These are phyloP conservation scores for Altica lythri DNA, from an alignment of 2,888 invertebrate species.

Conservation along the genomic window DNA sequence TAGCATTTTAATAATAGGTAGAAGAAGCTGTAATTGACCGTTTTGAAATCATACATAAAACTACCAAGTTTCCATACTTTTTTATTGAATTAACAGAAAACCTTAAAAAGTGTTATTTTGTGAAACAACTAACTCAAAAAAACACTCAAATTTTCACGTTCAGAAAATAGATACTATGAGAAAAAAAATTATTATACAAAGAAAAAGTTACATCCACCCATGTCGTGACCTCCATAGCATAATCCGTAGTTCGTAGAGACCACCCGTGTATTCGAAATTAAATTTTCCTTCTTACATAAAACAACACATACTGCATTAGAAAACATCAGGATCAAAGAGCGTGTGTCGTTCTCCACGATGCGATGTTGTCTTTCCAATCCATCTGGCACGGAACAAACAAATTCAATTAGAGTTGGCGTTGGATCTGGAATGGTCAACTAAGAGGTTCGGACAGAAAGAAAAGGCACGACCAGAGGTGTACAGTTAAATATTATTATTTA, in stretches of 20 bases:
- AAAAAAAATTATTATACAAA: no score
- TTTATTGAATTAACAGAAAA: no score
- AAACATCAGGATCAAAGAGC: conserved; percentile 49
- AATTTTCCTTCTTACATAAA: conserved; percentile 51
- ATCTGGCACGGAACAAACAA: conserved; percentile 52
- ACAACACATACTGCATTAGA: conserved; percentile 50
- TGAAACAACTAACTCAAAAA: no score
- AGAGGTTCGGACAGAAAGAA: conserved; percentile 37
- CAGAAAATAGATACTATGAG: no score
- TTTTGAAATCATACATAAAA: no score
- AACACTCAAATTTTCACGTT: no score
- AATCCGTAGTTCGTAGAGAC: conserved; percentile 26
- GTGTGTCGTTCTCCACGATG: conserved; percentile 38
- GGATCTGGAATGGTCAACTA: conserved; percentile 46
- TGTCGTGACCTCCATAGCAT: conserved; percentile 12
- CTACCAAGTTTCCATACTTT: no score
- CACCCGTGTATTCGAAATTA: conserved; percentile 47
- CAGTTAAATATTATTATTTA: background rate
- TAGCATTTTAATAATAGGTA: no score
- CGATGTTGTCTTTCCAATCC: conserved; percentile 54
- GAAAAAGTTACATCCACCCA: background rate
- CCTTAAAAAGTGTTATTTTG: no score
- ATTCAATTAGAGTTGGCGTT: conserved; percentile 50
- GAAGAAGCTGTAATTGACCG: no score
- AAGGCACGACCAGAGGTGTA: background rate